Percentiles rank a stretch among this genome's conserved stretches.
Evolutionary conservation across 2,113 vertebrate genomes (phyloP).

Genomic region (Equus quagga): DNA sequence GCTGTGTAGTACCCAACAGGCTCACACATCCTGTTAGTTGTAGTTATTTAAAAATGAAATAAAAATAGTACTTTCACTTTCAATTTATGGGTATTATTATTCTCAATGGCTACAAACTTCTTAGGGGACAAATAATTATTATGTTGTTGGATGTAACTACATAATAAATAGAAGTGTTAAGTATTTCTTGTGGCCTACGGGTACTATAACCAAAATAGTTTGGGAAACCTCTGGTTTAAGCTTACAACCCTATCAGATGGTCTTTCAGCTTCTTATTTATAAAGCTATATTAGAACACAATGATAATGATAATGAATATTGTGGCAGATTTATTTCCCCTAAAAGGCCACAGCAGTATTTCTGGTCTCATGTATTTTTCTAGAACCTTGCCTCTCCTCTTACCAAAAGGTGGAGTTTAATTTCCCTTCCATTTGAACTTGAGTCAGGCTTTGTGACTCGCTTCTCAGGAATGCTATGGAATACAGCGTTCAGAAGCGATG

Average conservation of each 20-base stretch:
- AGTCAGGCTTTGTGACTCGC: neutral
- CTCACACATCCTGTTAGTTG: neutral
- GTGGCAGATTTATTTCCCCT: neutral
- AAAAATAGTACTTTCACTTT: neutral
- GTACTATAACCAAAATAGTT: neutral
- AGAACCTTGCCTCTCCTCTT: neutral
- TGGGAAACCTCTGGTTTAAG: neutral
- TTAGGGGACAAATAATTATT: neutral
- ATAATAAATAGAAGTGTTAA: neutral
- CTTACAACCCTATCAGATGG: neutral
- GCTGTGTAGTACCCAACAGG: neutral
- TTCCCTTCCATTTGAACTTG: neutral
- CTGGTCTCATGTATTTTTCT: neutral
- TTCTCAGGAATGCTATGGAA: neutral
- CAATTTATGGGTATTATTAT: neutral
- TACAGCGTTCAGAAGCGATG: too few relatives aligned
- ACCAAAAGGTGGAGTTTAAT: neutral
- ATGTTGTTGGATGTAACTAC: neutral
- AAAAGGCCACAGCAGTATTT: neutral
- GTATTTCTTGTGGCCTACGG: neutral
- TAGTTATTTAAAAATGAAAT: neutral
- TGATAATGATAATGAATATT: neutral
- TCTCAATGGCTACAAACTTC: neutral
- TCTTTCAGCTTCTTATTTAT: neutral
- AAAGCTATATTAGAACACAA: neutral